Base-by-base conservation (phyloP, 2,797 vertebrate species). In the Labroides dimidiatus region DNA sequence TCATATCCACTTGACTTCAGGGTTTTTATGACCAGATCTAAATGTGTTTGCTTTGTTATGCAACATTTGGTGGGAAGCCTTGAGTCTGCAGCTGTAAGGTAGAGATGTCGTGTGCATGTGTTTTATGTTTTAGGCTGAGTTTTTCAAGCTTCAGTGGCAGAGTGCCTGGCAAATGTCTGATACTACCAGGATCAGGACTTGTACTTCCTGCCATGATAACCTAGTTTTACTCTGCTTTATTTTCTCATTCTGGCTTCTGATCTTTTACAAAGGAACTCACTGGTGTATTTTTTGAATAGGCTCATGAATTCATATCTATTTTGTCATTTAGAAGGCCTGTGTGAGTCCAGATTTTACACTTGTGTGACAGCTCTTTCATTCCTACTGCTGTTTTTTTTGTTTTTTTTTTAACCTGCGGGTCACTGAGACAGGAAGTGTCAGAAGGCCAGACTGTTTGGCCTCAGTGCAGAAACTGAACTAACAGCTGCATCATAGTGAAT, bases 1-100 rank as follows among this genome's bases (percentile, higher is more conserved):
- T 75, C 69, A 43, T 79, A 76, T 87, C 85, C 78, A 84, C 74
- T 84, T 86, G 61, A 78, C 80, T 75, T 64, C 42, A 21, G 63
- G 11, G 43, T 69, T 78, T 82, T 86, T 70, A 68, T 78, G 69
- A 47, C 43, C 14, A 56, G 61, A 75, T 78, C 53, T 75, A 66
- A 82, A 77, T 66, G 45, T 48, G 45, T 23, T 21, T 66, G 77
- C 30, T 84, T 84, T 84, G 59, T 80, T 82, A 72, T 78, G 64
- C 63, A 72, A 61, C 55, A 69, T 30, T 89, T 73, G 70, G 80
- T 75, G 78, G 43, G 64, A 72, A 64, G 61, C 64, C 44, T 42
- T 2, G 42, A 62, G 57, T 81, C 78, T 63, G 19, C 39, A 53
- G 15, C 30, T 78, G 71, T 66, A 42, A 15, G 6, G 55, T 61